A percentile compares a stretch with the other conserved stretches of the same genome.
phyloP scores from a whole-genome alignment of 2,797 vertebrate species.

The Benthosema pterotum region DNA sequence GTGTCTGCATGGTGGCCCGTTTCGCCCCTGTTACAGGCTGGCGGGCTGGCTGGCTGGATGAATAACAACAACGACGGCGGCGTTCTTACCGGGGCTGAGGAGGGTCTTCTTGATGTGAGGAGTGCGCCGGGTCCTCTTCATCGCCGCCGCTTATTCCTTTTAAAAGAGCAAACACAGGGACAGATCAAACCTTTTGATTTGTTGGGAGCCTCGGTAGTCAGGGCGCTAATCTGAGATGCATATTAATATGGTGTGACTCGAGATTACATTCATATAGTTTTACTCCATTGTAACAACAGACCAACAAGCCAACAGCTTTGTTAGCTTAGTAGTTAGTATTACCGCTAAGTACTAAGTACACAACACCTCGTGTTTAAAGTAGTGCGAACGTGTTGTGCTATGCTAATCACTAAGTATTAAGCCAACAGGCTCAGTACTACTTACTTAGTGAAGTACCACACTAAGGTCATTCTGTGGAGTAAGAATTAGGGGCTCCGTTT shows the following conservation, averaged over 20 bases:
- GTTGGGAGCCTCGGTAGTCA: constrained; percentile 37
- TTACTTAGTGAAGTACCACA: too few relatives aligned
- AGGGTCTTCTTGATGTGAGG: constrained; percentile 82
- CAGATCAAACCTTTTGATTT: constrained; percentile 67
- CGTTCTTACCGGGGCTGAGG: constrained; percentile 79
- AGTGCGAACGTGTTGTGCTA: too few relatives aligned
- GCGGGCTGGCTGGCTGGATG: constrained; percentile 66
- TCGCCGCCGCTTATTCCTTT: constrained; percentile 74
- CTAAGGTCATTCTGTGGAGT: too few relatives aligned
- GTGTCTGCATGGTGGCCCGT: constrained; percentile 69
- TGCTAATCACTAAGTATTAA: too few relatives aligned
- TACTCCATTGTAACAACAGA: too few relatives aligned
- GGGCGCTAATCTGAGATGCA: constrained; percentile 51
- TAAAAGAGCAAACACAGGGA: constrained; percentile 74
- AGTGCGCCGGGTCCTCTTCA: constrained; percentile 77
- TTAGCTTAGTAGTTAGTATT: too few relatives aligned
- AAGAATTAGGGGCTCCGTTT: too few relatives aligned
- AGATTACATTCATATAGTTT: too few relatives aligned
- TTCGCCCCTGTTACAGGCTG: constrained; percentile 61
- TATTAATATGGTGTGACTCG: constrained; percentile 21
- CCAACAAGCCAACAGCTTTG: too few relatives aligned
- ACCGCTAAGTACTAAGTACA: too few relatives aligned
- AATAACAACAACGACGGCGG: constrained; percentile 61
- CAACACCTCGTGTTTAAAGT: too few relatives aligned
- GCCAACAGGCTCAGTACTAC: too few relatives aligned